A percentile compares a stretch with the other conserved stretches of the same genome.
These are phyloP conservation scores for Chrysodeixis includens DNA, from an alignment of 2,888 invertebrate genomes.

Conservation along the genomic window DNA sequence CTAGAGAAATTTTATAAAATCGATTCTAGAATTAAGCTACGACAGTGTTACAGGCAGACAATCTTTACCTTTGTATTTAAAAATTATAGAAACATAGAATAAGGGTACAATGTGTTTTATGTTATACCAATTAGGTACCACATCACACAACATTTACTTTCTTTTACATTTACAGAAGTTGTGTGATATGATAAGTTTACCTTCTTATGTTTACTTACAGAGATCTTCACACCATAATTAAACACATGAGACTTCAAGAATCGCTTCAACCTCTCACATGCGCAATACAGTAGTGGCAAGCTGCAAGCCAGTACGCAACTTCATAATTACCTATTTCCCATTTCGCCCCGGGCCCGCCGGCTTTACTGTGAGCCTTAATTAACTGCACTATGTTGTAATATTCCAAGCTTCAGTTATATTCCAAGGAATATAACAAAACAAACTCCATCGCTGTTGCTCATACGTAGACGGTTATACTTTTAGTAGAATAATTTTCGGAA, in stretches of 20 bases:
- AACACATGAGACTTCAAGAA: neutral
- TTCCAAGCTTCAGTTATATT: slow-evolving; percentile 58
- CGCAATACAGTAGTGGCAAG: slow-evolving; percentile 61
- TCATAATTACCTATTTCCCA: slow-evolving; percentile 88
- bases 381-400: slow-evolving; percentile 79
- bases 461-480: slow-evolving; percentile 28
- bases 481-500: slow-evolving; percentile 4
- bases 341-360: slow-evolving; percentile 79
- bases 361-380: slow-evolving; percentile 82
- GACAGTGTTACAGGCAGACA: too few species aligned
- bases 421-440: slow-evolving; percentile 64
- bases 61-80: too few species aligned
- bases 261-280: slow-evolving; percentile 54
- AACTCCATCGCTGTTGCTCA: slow-evolving; percentile 43
- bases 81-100: too few species aligned
- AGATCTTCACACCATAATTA: neutral
- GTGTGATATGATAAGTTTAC: too few species aligned
- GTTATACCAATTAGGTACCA: too few species aligned
- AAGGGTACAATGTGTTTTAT: too few species aligned
- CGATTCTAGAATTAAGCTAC: too few species aligned
- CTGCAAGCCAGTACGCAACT: slow-evolving; percentile 83
- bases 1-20: too few species aligned
- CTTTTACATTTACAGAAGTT: too few species aligned
- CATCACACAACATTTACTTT: too few species aligned
- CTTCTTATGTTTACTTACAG: neutral